These are phyloP conservation scores for Melanotaenia duboulayi DNA, from an alignment of 2,113 vertebrate species.

Conservation along the genomic window DNA sequence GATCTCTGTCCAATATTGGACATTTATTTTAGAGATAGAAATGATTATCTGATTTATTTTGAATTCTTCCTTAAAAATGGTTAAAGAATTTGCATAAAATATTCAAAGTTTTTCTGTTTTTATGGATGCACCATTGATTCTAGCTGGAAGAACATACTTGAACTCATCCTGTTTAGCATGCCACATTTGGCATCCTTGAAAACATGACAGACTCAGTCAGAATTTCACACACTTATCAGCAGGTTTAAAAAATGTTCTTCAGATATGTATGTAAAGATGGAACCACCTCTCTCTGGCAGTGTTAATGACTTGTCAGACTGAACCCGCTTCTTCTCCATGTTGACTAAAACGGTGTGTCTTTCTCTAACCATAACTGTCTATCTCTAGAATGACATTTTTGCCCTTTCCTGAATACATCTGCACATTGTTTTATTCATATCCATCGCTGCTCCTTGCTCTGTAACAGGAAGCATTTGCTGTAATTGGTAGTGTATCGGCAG, in stretches of 20 bases:
- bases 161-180: not conserved
- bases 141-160: not conserved
- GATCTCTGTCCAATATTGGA: not conserved
- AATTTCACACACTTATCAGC: conserved; percentile 4
- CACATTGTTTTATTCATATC: conserved; percentile 46
- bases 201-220: not conserved
- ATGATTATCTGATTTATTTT: not conserved
- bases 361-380: conserved; percentile 23
- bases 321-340: not conserved
- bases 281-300: not conserved
- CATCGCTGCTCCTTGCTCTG: not conserved
- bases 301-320: conserved; percentile 27
- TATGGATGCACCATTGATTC: conserved; percentile 5
- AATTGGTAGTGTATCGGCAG: conserved; percentile 20
- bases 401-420: conserved; percentile 29
- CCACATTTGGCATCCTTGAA: conserved; percentile 1
- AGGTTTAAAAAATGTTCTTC: conserved; percentile 2
- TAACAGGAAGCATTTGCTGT: conserved; percentile 31
- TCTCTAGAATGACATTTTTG: conserved; percentile 5
- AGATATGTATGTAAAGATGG: conserved; percentile 2
- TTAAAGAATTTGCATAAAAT: conserved; percentile 12
- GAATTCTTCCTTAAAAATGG: not conserved
- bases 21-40: not conserved
- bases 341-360: conserved; percentile 6
- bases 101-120: not conserved